Base-by-base conservation (phyloP, 2,797 vertebrate species). In the Argentina silus region DNA sequence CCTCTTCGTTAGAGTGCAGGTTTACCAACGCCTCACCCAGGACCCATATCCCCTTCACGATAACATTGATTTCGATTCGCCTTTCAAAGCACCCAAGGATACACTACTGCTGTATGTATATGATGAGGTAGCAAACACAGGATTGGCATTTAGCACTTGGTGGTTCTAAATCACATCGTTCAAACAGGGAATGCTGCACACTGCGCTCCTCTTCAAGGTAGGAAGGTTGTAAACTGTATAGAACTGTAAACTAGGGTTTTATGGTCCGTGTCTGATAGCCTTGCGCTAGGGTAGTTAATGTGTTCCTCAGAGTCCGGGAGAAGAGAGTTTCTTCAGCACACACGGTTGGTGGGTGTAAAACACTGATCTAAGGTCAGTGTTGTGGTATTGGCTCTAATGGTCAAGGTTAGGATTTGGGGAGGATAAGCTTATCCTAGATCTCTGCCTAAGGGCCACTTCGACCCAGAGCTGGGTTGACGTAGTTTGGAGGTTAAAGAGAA, bases 211-310 rank as follows among this genome's bases (percentile, higher is more conserved):
- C 1, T 75, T 78, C 44, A 62, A 70, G 80, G 72, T 65, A 69
- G 84, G 83, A 77, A 76, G 63, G 69, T 74, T 81, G 78, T 89
- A 81, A 90, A 89, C 67, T 0, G 36, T 9, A 19, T 57, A 69
- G 63, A 75, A 87, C 70, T 79, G 82, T 89, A 88, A 90, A 88
- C 77, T 77, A 43, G 69, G 73, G 61, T 44, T 92, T 91, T 89
- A 91, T 90, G 77, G 74, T 55, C 80, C 8, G 74, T 85, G 82
- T 70, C 82, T 80, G 85, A 88, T 43, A 19, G 45, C 48, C 45
- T 43, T 44, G 2, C 86, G 81, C 17, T 72, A 75, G 78, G 64
- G 74, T 67, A 73, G 80, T 67, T 74, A 43, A 44, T 36, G 47
- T 6, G 78, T 80, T 76, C 57, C 60, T 78, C 79, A 76, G 9